These are phyloP conservation scores for Amblyjoppa proteus DNA, from an alignment of 2,888 invertebrate genomes.

Conservation along the genomic window DNA sequence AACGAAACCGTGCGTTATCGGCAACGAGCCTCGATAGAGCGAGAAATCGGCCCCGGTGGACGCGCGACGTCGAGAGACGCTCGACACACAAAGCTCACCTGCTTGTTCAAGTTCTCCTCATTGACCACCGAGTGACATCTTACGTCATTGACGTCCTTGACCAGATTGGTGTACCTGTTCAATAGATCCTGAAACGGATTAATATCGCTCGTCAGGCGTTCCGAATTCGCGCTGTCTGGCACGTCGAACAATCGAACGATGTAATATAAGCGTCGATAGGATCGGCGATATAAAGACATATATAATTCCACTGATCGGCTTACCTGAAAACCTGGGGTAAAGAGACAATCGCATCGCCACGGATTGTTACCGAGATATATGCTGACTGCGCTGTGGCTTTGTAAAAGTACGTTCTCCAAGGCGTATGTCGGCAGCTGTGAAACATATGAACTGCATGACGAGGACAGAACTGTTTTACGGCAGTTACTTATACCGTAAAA, in stretches of 20 bases:
- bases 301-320: slow-evolving; percentile 38
- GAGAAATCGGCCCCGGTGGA: background rate
- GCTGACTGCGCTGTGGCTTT: slow-evolving; percentile 90
- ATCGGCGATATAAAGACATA: background rate
- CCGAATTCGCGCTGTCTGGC: background rate
- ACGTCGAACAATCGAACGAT: background rate
- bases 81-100: slow-evolving; percentile 84
- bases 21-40: background rate
- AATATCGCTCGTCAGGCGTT: background rate
- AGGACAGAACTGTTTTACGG: background rate
- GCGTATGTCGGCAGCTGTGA: slow-evolving; percentile 92
- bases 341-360: slow-evolving; percentile 93
- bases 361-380: slow-evolving; percentile 92
- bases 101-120: slow-evolving; percentile 88
- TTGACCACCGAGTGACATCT: slow-evolving; percentile 89
- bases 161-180: slow-evolving; percentile 88
- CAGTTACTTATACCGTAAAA: background rate
- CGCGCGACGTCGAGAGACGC: background rate
- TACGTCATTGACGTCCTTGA: slow-evolving; percentile 90
- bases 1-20: background rate
- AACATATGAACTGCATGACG: slow-evolving; percentile 70
- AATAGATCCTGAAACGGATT: slow-evolving; percentile 84
- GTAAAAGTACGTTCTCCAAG: slow-evolving; percentile 91
- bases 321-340: slow-evolving; percentile 92
- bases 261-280: background rate